These are phyloP conservation scores for Ptychochromis oligacanthus DNA, from an alignment of 2,113 vertebrate species.

Conservation along the genomic window DNA sequence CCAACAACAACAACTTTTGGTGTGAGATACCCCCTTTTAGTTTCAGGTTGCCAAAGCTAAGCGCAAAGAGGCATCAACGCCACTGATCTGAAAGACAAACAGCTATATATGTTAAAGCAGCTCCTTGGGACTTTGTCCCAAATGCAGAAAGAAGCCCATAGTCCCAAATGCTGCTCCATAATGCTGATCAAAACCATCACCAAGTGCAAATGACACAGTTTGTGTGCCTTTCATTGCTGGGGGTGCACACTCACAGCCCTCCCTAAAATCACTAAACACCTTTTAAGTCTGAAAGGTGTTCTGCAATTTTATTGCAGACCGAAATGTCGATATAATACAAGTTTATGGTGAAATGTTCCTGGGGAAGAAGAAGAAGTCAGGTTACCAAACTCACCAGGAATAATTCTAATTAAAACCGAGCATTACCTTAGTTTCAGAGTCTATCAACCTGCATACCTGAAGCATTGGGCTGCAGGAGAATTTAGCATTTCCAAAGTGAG, in stretches of 20 bases:
- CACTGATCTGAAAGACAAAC: not conserved
- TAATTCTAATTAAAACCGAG: not conserved
- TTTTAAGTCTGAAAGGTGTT: not conserved
- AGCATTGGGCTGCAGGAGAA: not conserved
- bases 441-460: not conserved
- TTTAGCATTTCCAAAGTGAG: not conserved
- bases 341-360: not conserved
- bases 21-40: not conserved
- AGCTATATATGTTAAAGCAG: too few relatives aligned
- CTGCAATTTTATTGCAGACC: too few relatives aligned
- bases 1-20: not conserved
- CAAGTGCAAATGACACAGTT: not conserved
- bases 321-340: too few relatives aligned
- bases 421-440: not conserved
- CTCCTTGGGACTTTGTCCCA: not conserved
- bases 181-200: not conserved
- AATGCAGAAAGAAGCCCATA: not conserved
- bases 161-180: not conserved
- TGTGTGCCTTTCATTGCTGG: not conserved
- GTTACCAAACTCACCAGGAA: not conserved
- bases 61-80: not conserved
- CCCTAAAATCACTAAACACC: not conserved
- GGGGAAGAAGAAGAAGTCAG: not conserved
- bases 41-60: not conserved
- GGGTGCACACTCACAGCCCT: rapidly evolving